These are phyloP conservation scores for Nanorana parkeri DNA, from an alignment of 2,113 vertebrate species.

Conservation along the genomic window DNA sequence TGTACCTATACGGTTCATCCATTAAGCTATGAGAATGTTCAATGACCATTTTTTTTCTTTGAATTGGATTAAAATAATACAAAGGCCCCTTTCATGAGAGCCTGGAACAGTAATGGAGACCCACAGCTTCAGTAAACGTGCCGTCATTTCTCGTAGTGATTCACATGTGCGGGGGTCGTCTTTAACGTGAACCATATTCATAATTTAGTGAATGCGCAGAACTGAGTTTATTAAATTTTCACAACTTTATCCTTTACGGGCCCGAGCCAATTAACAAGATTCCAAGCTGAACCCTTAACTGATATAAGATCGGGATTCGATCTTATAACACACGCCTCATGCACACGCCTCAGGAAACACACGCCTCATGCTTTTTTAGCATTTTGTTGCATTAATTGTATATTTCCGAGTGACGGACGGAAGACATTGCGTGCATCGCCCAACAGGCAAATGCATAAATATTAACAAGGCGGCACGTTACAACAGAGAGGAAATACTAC, in stretches of 20 bases:
- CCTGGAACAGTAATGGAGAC: neutral
- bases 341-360: too few species aligned
- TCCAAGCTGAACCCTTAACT: neutral
- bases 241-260: neutral
- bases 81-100: too few species aligned
- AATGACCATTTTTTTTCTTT: too few species aligned
- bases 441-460: too few species aligned
- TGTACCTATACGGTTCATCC: too few species aligned
- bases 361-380: neutral
- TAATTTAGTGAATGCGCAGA: neutral
- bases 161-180: neutral
- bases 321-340: neutral
- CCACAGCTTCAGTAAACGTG: neutral
- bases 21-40: too few species aligned
- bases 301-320: conserved; percentile 14
- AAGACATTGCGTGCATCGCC: too few species aligned
- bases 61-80: too few species aligned
- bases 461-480: too few species aligned
- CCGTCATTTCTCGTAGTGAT: neutral
- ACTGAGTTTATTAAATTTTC: neutral
- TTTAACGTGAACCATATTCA: neutral
- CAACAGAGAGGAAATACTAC: too few species aligned
- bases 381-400: neutral
- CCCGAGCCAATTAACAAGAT: conserved; percentile 30
- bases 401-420: neutral